Evolutionary conservation across 2,888 invertebrate species (phyloP).

Genomic region (Glyphotaelius pellucidus): DNA sequence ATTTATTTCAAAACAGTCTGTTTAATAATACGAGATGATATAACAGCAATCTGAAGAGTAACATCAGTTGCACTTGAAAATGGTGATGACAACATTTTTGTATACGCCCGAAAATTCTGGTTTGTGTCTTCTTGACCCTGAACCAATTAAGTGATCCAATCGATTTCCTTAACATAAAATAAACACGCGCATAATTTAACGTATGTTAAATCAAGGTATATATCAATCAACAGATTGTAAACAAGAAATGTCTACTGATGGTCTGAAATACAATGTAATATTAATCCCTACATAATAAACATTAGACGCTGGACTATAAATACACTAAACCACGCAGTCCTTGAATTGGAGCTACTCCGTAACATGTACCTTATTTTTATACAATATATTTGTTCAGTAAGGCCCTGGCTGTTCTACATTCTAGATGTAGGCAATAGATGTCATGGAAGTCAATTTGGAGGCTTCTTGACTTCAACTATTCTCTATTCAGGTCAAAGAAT

Average conservation of each 20-base stretch:
- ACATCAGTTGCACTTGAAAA: neutral
- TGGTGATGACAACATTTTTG: neutral
- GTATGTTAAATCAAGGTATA: neutral
- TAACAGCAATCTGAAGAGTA: neutral
- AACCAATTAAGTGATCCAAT: neutral
- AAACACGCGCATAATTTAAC: neutral
- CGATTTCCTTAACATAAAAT: neutral
- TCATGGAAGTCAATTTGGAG: conserved; percentile 35
- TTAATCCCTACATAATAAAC: neutral
- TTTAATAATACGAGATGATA: neutral
- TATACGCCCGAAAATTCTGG: neutral
- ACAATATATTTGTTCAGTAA: neutral
- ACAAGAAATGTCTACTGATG: neutral
- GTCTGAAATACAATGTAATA: neutral
- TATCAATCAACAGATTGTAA: neutral
- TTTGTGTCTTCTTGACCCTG: neutral
- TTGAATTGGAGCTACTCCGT: neutral
- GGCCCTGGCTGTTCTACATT: neutral
- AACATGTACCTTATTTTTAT: neutral
- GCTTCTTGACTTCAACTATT: conserved; percentile 18
- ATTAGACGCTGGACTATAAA: neutral
- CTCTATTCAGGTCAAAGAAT: conserved; percentile 15
- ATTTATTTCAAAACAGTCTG: neutral
- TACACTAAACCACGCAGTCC: neutral
- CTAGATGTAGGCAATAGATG: conserved; percentile 17